Evolutionary conservation across 2,797 vertebrate species (phyloP).

Genomic region (Neosilurus hyrtlii): DNA sequence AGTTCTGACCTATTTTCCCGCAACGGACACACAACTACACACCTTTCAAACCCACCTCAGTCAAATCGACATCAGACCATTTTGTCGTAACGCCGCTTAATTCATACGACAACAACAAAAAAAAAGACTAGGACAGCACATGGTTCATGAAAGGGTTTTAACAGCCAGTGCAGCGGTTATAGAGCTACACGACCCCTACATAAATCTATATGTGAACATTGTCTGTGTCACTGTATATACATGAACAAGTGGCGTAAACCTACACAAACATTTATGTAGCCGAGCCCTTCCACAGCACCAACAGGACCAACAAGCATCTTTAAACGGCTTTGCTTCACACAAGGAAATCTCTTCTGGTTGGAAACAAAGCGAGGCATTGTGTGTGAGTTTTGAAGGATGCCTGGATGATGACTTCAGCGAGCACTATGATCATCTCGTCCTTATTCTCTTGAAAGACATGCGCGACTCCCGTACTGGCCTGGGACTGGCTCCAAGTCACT

Average conservation of each 20-base stretch:
- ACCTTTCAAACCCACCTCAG: too few species aligned
- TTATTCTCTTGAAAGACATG: constrained; percentile 68
- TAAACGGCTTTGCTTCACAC: constrained; percentile 47
- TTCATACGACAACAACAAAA: too few species aligned
- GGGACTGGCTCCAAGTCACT: constrained; percentile 67
- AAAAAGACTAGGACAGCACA: too few species aligned
- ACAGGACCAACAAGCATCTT: not conserved
- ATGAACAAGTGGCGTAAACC: not conserved
- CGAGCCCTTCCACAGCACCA: not conserved
- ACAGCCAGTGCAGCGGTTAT: not conserved
- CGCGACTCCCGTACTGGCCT: constrained; percentile 67
- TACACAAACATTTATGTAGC: not conserved
- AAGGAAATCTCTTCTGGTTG: constrained; percentile 67
- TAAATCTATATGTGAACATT: too few species aligned
- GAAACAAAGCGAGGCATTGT: constrained; percentile 67
- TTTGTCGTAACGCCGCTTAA: too few species aligned
- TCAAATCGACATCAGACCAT: too few species aligned
- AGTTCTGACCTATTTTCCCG: too few species aligned
- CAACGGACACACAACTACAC: too few species aligned
- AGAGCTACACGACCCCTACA: not conserved
- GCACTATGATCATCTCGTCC: constrained; percentile 66
- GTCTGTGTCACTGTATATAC: too few species aligned
- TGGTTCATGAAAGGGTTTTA: too few species aligned
- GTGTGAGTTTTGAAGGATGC: constrained; percentile 64
- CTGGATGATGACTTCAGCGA: constrained; percentile 73